phyloP scores from a whole-genome alignment of 1,140 invertebrate species.

The Drosophila seguyi region DNA sequence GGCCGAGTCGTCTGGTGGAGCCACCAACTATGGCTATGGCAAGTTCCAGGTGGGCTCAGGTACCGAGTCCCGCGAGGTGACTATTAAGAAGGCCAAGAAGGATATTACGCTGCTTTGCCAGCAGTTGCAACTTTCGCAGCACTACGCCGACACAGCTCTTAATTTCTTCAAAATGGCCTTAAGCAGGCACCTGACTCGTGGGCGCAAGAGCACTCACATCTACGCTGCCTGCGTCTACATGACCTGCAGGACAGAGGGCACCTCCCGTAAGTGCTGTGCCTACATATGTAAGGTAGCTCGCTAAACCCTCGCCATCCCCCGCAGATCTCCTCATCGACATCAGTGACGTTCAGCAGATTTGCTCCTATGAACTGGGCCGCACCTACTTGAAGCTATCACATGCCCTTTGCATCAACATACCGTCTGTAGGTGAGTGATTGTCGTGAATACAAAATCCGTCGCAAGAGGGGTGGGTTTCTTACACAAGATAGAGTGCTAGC shows the following conservation, averaged over 20 bases:
- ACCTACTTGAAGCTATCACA: slow-evolving; percentile 96
- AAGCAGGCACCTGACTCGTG: slow-evolving; percentile 94
- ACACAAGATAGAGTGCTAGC: neutral
- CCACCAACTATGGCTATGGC: slow-evolving; percentile 90
- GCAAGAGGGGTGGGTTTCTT: neutral
- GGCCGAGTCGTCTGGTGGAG: slow-evolving; percentile 93
- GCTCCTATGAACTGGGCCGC: slow-evolving; percentile 97
- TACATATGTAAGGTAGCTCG: neutral
- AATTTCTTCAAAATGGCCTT: slow-evolving; percentile 99
- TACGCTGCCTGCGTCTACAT: slow-evolving; percentile 99
- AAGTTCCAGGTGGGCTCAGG: slow-evolving; percentile 93
- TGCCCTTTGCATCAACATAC: slow-evolving; percentile 96
- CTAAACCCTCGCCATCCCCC: neutral
- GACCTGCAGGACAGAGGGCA: slow-evolving; percentile 97
- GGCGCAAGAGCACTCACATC: slow-evolving; percentile 95
- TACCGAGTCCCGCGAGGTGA: slow-evolving; percentile 95
- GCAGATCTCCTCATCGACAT: slow-evolving; percentile 98
- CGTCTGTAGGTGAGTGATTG: slow-evolving; percentile 92
- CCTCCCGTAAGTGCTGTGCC: slow-evolving; percentile 91
- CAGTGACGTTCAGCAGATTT: slow-evolving; percentile 97
- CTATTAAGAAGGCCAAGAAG: slow-evolving; percentile 93
- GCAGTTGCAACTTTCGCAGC: slow-evolving; percentile 93
- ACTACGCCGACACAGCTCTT: slow-evolving; percentile 96
- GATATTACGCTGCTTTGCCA: slow-evolving; percentile 92
- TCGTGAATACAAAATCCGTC: neutral